Percentiles rank a stretch among this genome's conserved stretches.
phyloP scores from a whole-genome alignment of 37 sponge, comb jelly and placozoan species.

The Lycopodina hypogea region DNA sequence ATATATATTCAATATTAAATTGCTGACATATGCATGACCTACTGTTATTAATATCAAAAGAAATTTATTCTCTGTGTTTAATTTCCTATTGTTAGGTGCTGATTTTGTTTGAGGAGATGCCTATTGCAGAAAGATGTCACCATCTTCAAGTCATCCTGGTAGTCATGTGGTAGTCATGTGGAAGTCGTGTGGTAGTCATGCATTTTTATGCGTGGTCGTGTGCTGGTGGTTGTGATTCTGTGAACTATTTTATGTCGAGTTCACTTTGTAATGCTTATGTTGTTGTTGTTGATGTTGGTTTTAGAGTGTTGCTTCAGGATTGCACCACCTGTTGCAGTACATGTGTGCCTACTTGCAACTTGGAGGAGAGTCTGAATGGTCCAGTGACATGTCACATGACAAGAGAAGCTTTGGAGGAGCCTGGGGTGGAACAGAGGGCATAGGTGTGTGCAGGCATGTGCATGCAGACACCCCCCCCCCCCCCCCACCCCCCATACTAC shows the following conservation, averaged over 20 bases:
- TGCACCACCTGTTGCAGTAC: slow-evolving; percentile 30
- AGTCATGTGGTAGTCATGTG: neutral
- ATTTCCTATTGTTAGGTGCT: slow-evolving; percentile 11
- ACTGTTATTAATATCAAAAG: too few species aligned
- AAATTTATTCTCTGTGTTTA: too few species aligned
- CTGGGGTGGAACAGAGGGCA: slow-evolving; percentile 65
- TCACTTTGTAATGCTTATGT: neutral
- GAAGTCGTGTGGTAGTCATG: neutral
- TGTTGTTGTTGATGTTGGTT: slow-evolving; percentile 7
- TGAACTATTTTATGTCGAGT: neutral
- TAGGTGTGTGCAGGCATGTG: slow-evolving; percentile 30
- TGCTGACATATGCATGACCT: too few species aligned
- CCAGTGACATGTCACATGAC: neutral
- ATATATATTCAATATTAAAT: too few species aligned
- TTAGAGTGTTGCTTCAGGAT: slow-evolving; percentile 23
- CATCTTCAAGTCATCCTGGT: slow-evolving; percentile 11
- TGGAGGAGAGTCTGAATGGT: slow-evolving; percentile 12
- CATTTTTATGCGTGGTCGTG: too few species aligned
- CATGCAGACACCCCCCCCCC: too few species aligned
- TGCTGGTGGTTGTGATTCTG: too few species aligned
- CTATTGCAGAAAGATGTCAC: slow-evolving; percentile 9
- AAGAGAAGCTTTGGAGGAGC: slow-evolving; percentile 11
- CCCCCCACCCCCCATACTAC: too few species aligned
- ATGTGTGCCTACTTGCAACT: slow-evolving; percentile 45
- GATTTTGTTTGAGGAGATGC: slow-evolving; percentile 18